Evolutionary conservation across 1,140 invertebrate species (phyloP).

Genomic region (Oscheius sp.): DNA sequence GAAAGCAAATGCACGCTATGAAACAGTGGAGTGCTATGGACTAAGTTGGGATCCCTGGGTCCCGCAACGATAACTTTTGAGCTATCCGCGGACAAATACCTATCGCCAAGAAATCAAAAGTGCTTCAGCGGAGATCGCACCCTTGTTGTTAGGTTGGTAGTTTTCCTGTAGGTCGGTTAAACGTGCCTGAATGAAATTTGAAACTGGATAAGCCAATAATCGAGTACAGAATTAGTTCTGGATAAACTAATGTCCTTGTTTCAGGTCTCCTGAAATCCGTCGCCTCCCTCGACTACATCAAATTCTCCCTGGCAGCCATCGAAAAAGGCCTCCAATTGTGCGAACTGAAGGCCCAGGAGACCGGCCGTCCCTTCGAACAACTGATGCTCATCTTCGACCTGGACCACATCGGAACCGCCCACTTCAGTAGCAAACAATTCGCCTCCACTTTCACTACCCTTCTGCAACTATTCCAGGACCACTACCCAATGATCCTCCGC

Average conservation of each 20-base stretch:
- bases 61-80: too few relatives aligned
- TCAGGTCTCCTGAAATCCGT: slow-evolving; percentile 55
- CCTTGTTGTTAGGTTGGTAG: too few relatives aligned
- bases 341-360: slow-evolving; percentile 51
- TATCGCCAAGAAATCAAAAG: too few relatives aligned
- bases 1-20: too few relatives aligned
- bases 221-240: too few relatives aligned
- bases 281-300: slow-evolving; percentile 59
- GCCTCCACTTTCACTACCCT: slow-evolving; percentile 60
- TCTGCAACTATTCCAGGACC: slow-evolving; percentile 57
- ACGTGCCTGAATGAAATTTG: too few relatives aligned
- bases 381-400: slow-evolving; percentile 61
- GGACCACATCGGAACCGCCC: slow-evolving; percentile 59
- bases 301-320: slow-evolving; percentile 60
- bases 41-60: too few relatives aligned
- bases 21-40: too few relatives aligned
- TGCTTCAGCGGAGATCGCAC: too few relatives aligned
- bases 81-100: too few relatives aligned
- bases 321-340: slow-evolving; percentile 58
- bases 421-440: slow-evolving; percentile 59
- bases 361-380: slow-evolving; percentile 60
- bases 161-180: too few relatives aligned
- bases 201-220: too few relatives aligned
- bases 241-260: slow-evolving; percentile 25
- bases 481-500: slow-evolving; percentile 55